Evolutionary conservation across 2,797 vertebrate genomes (phyloP).

Genomic region (Notoglanidium macrostoma): DNA sequence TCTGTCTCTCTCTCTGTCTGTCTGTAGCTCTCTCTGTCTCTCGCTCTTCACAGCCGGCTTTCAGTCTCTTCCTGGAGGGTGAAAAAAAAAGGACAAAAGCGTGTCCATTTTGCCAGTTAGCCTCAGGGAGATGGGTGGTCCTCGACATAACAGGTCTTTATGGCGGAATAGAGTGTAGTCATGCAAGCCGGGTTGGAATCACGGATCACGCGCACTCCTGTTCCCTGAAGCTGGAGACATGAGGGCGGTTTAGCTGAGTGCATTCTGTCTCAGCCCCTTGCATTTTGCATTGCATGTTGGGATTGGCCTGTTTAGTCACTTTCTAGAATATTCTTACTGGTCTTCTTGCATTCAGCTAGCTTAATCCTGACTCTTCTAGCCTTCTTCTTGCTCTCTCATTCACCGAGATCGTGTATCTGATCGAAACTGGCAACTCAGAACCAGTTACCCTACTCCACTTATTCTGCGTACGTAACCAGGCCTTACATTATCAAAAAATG

Average conservation of each 20-base stretch:
- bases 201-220: neutral
- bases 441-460: conserved; percentile 62
- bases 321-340: neutral
- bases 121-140: conserved; percentile 52
- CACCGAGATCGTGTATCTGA: neutral
- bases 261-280: neutral
- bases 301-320: neutral
- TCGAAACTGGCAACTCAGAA: neutral
- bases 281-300: neutral
- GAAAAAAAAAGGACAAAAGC: conserved; percentile 54
- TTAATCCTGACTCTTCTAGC: neutral
- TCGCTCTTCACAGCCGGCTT: conserved; percentile 6
- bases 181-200: neutral
- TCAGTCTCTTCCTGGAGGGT: neutral
- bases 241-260: too few relatives aligned
- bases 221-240: neutral
- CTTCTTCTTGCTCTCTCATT: neutral
- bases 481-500: too few relatives aligned
- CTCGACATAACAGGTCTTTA: conserved; percentile 52
- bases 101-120: conserved; percentile 51
- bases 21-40: conserved; percentile 46
- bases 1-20: conserved; percentile 42
- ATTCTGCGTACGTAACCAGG: conserved; percentile 43
- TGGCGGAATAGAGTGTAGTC: conserved; percentile 45
- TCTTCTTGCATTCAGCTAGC: neutral